Evolutionary conservation across 37 sponge, comb jelly and placozoan genomes (phyloP).

Genomic region (Mnemiopsis leidyi): DNA sequence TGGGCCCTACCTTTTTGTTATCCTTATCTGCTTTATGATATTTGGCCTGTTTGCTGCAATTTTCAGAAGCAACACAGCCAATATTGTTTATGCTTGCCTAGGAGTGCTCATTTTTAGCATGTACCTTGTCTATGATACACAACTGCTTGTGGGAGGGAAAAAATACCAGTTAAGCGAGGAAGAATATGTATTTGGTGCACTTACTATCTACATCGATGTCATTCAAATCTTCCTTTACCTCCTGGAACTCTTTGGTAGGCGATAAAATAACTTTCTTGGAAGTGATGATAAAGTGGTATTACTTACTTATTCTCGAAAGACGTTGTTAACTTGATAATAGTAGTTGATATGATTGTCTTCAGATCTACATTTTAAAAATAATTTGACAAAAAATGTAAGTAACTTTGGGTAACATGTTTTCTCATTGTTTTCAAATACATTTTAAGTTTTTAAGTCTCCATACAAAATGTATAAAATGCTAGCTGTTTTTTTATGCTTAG

Average conservation of each 20-base stretch:
- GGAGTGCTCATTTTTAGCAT: conserved; percentile 52
- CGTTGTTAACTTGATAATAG: no score
- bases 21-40: conserved; percentile 25
- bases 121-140: conserved; percentile 66
- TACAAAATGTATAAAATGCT: no score
- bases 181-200: conserved; percentile 65
- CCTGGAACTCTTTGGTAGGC: conserved; percentile 48
- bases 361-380: no score
- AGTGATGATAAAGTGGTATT: background rate
- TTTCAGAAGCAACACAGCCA: conserved; percentile 18
- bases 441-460: no score
- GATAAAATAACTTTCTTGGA: background rate
- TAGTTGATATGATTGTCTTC: no score
- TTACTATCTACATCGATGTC: conserved; percentile 66
- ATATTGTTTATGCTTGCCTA: conserved; percentile 40
- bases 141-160: conserved; percentile 59
- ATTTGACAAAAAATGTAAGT: no score
- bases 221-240: conserved; percentile 66
- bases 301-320: no score
- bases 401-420: no score
- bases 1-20: conserved; percentile 50
- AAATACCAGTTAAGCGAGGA: conserved; percentile 50
- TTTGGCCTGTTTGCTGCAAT: conserved; percentile 60
- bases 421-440: no score
- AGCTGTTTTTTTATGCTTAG: no score